Conservation (phyloP, 2,113 vertebrate species). For the Hyaena hyaena region DNA sequence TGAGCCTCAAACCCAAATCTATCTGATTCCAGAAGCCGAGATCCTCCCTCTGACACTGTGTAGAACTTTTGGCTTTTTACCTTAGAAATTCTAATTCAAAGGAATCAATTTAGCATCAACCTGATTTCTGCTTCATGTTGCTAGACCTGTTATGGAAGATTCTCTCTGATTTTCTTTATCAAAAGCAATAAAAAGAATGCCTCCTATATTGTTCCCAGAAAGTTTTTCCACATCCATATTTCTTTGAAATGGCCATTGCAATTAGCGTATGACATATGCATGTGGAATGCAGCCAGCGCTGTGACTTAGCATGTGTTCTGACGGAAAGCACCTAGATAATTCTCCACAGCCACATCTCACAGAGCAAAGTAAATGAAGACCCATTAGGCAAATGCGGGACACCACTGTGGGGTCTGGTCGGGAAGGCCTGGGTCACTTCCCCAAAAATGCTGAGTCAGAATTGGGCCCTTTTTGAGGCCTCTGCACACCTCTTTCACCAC, state of each 20-base stretch:
- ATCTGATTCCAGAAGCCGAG: neutral
- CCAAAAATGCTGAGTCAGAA: slow-evolving; percentile 5
- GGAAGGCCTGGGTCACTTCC: neutral
- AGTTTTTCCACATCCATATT: neutral
- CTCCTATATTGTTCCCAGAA: slow-evolving; percentile 1
- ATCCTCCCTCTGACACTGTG: neutral
- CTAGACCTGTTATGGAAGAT: neutral
- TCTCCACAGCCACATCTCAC: neutral
- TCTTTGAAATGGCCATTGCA: slow-evolving; percentile 42
- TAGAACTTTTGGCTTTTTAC: neutral
- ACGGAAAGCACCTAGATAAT: neutral
- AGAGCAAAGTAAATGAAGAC: neutral
- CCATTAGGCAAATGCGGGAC: neutral
- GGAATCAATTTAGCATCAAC: neutral
- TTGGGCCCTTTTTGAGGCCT: neutral
- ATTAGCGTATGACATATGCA: neutral
- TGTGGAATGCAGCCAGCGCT: neutral
- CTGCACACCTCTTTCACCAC: neutral
- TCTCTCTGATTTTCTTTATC: slow-evolving; percentile 39
- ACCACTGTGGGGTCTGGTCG: accelerated
- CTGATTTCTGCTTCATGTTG: neutral
- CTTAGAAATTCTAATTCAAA: neutral
- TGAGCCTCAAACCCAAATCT: neutral
- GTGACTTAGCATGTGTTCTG: neutral
- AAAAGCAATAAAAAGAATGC: slow-evolving; percentile 20